Conservation (phyloP, 2,113 vertebrate species). For the Marmota flaviventris region DNA sequence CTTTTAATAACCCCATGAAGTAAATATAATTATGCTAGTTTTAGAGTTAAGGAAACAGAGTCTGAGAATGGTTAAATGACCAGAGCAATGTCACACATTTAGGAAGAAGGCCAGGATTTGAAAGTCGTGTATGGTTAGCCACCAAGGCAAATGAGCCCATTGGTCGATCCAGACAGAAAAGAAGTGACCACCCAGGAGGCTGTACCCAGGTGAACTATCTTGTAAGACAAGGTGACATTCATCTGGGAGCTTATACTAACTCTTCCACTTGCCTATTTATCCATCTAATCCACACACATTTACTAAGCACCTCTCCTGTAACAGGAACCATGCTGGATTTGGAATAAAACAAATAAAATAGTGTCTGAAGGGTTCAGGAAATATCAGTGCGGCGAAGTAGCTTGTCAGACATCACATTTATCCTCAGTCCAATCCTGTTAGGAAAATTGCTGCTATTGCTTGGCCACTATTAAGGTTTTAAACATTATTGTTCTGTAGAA, state of each 20-base stretch:
- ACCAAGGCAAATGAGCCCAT: not conserved
- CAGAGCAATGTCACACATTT: not conserved
- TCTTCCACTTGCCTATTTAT: not conserved
- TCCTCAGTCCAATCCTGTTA: slow-evolving; percentile 64
- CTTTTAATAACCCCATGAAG: slow-evolving; percentile 2
- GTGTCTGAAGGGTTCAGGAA: slow-evolving; percentile 14
- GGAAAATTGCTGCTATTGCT: slow-evolving; percentile 69
- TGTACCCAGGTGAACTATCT: not conserved
- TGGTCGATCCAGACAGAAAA: not conserved
- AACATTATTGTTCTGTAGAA: slow-evolving; percentile 73
- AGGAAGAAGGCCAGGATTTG: not conserved
- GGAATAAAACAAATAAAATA: slow-evolving; percentile 52
- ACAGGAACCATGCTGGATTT: not conserved
- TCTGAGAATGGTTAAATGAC: not conserved
- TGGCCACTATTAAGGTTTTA: slow-evolving; percentile 70
- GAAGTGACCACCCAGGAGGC: not conserved
- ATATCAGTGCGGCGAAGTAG: not conserved
- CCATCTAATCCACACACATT: not conserved
- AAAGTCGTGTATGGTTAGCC: not conserved
- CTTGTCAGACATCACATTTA: slow-evolving; percentile 58
- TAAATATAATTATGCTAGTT: slow-evolving; percentile 20
- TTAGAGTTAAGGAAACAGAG: not conserved
- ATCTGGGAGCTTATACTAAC: not conserved
- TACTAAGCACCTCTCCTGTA: not conserved
- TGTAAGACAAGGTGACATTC: not conserved